A percentile compares a stretch with the other conserved stretches of the same genome.
phyloP scores from a whole-genome alignment of 2,113 vertebrate species.

The Theristicus caerulescens region DNA sequence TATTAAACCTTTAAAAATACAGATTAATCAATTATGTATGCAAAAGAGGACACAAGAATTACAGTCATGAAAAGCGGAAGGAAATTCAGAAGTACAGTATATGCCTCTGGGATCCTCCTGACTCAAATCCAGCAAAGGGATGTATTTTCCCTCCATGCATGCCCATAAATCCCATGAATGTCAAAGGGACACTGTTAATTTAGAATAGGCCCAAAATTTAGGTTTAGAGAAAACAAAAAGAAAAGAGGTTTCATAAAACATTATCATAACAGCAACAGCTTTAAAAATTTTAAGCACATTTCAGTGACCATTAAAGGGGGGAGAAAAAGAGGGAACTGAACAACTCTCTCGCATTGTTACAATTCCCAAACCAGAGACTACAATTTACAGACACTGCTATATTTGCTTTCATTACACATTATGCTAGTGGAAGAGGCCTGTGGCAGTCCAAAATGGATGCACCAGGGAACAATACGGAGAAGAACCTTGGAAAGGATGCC shows the following conservation, averaged over 20 bases:
- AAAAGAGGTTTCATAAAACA: constrained; percentile 11
- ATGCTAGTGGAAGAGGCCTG: background rate
- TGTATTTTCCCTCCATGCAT: constrained; percentile 52
- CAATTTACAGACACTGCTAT: background rate
- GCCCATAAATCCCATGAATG: constrained; percentile 68
- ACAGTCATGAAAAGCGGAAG: constrained; percentile 53
- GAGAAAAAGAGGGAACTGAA: background rate
- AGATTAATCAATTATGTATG: constrained; percentile 75
- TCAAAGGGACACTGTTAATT: constrained; percentile 68
- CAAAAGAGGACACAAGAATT: constrained; percentile 69
- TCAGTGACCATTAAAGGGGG: background rate
- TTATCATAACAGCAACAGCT: constrained; percentile 20
- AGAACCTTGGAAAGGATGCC: background rate
- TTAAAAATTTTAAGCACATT: constrained; percentile 7
- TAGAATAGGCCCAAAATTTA: constrained; percentile 40
- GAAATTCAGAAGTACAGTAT: constrained; percentile 67
- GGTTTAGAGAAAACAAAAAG: constrained; percentile 30
- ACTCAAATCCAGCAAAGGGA: constrained; percentile 62
- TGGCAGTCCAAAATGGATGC: background rate
- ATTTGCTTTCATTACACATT: background rate
- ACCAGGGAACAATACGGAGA: background rate
- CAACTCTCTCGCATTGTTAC: background rate
- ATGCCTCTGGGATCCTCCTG: constrained; percentile 66
- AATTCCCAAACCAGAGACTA: background rate
- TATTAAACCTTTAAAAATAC: constrained; percentile 69